Conservation (phyloP, 2,888 invertebrate species). For the Polylopha cassiicola region DNA sequence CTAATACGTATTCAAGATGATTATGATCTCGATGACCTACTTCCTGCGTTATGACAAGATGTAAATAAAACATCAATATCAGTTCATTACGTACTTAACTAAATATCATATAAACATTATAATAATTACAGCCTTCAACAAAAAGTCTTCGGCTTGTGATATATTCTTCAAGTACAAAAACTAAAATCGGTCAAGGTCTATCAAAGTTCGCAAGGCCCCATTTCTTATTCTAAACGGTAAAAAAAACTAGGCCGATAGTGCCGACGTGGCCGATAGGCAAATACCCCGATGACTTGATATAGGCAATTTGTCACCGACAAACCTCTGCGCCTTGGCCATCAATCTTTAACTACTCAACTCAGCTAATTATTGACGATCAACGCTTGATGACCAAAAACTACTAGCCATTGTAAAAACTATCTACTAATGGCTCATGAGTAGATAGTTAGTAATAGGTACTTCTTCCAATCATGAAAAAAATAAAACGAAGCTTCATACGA, state of each 20-base stretch:
- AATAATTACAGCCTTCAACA: too few relatives aligned
- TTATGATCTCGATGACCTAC: too few relatives aligned
- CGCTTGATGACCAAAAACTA: constrained; percentile 7
- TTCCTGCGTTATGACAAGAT: too few relatives aligned
- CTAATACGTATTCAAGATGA: too few relatives aligned
- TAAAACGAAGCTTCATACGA: too few relatives aligned
- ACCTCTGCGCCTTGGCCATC: constrained; percentile 68
- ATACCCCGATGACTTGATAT: constrained; percentile 74
- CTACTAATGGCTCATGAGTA: too few relatives aligned
- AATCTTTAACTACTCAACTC: constrained; percentile 57
- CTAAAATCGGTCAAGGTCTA: constrained; percentile 12
- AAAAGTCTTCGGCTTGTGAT: too few relatives aligned
- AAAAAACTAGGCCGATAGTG: constrained; percentile 52
- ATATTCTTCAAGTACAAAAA: not conserved
- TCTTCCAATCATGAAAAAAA: too few relatives aligned
- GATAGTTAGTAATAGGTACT: too few relatives aligned
- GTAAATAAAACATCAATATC: too few relatives aligned
- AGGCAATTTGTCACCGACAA: constrained; percentile 73
- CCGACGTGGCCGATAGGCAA: constrained; percentile 58
- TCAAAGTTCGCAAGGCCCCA: constrained; percentile 18
- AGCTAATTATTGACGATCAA: constrained; percentile 23
- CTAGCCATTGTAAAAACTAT: too few relatives aligned
- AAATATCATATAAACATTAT: not conserved
- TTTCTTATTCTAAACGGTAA: constrained; percentile 33
- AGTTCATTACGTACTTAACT: too few relatives aligned